A percentile compares a stretch with the other conserved stretches of the same genome.
phyloP scores from a whole-genome alignment of 2,888 invertebrate species.

The Listrodromus nycthemerus region DNA sequence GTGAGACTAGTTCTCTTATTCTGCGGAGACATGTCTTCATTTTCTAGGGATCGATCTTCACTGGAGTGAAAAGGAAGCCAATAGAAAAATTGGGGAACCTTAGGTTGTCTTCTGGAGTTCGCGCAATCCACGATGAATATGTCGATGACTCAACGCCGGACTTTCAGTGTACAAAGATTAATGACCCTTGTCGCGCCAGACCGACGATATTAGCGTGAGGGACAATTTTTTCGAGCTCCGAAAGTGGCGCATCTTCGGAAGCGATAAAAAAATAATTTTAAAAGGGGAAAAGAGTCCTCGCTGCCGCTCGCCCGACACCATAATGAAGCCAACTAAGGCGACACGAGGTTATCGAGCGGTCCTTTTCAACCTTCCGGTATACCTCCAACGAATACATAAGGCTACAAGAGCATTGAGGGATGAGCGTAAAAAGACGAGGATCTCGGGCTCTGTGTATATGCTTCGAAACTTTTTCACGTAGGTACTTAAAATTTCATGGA shows the following conservation, averaged over 20 bases:
- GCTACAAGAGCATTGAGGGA: constrained; percentile 5
- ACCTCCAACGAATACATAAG: constrained; percentile 4
- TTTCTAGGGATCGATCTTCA: neutral
- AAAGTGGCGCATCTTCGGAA: constrained; percentile 8
- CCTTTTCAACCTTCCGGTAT: neutral
- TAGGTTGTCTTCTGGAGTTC: neutral
- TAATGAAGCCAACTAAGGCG: constrained; percentile 33
- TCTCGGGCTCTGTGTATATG: constrained; percentile 12
- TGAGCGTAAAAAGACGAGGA: neutral
- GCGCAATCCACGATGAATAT: neutral
- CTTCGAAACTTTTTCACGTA: constrained; percentile 61
- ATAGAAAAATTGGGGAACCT: neutral
- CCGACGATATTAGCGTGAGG: neutral
- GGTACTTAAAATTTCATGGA: constrained; percentile 69
- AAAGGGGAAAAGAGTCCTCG: neutral
- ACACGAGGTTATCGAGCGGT: constrained; percentile 29
- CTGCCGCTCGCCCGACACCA: neutral
- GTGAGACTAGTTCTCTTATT: neutral
- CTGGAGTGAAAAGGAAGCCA: neutral
- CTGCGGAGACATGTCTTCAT: neutral
- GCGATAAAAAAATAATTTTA: constrained; percentile 32
- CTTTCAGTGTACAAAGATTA: neutral
- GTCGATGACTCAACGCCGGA: neutral
- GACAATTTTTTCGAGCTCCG: neutral
- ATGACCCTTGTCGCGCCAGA: neutral